Percentiles rank a stretch among this genome's conserved stretches.
Conservation (phyloP, 2,113 vertebrate genomes). For the Coregonus clupeaformis region DNA sequence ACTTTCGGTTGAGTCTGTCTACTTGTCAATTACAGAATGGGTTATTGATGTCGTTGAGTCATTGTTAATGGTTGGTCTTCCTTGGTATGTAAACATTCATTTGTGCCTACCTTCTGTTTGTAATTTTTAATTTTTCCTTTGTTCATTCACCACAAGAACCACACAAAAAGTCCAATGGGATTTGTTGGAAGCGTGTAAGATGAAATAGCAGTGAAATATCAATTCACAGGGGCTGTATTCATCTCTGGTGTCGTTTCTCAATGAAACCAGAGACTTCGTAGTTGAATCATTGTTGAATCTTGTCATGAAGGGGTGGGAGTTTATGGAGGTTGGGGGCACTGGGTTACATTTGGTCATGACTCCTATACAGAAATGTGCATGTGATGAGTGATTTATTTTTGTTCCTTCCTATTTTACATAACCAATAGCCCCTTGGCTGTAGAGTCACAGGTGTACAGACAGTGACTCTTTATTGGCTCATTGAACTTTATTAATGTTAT, state of each 20-base stretch:
- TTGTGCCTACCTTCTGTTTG: constrained; percentile 56
- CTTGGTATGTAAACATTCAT: constrained; percentile 67
- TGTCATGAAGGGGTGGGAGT: constrained; percentile 28
- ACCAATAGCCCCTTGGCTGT: constrained; percentile 45
- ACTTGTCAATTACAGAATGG: constrained; percentile 55
- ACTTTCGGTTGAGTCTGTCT: constrained; percentile 39
- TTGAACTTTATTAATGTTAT: constrained; percentile 17
- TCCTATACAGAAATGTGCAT: constrained; percentile 52
- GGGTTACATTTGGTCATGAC: constrained; percentile 29
- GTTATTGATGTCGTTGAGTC: constrained; percentile 58
- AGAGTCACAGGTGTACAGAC: constrained; percentile 43
- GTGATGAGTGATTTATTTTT: constrained; percentile 55
- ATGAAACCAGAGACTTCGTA: constrained; percentile 44
- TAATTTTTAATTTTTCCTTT: constrained; percentile 53
- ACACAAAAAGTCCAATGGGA: constrained; percentile 35
- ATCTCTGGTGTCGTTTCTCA: constrained; percentile 17
- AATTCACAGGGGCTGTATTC: constrained; percentile 43
- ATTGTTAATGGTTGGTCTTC: constrained; percentile 66
- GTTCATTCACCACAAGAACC: constrained; percentile 53
- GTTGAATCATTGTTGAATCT: constrained; percentile 38
- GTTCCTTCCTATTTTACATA: constrained; percentile 40
- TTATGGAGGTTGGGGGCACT: constrained; percentile 11
- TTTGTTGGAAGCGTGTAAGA: constrained; percentile 30
- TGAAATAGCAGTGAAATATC: constrained; percentile 41
- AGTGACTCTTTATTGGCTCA: constrained; percentile 31